phyloP scores from a whole-genome alignment of 1,140 invertebrate species.

The Phymastichus coffea region DNA sequence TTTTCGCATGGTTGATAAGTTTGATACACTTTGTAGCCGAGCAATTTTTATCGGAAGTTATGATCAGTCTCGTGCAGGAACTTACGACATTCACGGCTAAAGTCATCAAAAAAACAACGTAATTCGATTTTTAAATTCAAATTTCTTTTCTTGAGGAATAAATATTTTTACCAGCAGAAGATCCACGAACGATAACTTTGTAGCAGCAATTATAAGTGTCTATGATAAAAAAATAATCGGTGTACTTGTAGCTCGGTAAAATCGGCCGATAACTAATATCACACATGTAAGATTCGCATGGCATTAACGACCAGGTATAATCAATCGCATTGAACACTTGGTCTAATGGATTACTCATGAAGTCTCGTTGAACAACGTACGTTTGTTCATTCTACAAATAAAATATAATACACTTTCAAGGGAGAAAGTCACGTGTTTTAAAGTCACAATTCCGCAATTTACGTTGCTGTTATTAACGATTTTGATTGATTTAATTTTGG shows the following conservation, averaged over 20 bases:
- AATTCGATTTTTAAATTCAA: neutral
- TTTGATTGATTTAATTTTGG: constrained; percentile 33
- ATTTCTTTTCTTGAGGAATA: constrained; percentile 24
- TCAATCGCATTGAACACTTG: constrained; percentile 38
- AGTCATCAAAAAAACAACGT: neutral
- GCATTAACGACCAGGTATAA: constrained; percentile 38
- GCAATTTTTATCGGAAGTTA: neutral
- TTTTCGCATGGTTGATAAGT: constrained; percentile 38
- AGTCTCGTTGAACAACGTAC: constrained; percentile 38
- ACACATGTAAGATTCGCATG: constrained; percentile 31
- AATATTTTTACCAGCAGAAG: constrained; percentile 31
- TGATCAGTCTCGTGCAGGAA: neutral
- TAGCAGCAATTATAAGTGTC: constrained; percentile 26
- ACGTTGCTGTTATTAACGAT: constrained; percentile 39
- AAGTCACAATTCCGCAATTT: constrained; percentile 9
- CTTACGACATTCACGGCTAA: constrained; percentile 4
- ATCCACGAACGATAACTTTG: constrained; percentile 34
- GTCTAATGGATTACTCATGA: constrained; percentile 40
- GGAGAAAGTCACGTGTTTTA: neutral
- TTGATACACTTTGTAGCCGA: constrained; percentile 23
- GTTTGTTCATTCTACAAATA: constrained; percentile 30
- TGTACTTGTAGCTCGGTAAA: constrained; percentile 30
- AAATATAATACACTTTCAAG: neutral
- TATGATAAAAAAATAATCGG: constrained; percentile 41
- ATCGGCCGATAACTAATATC: constrained; percentile 37